Conservation (phyloP, 1,140 invertebrate genomes). For the Subanguina moxae region DNA sequence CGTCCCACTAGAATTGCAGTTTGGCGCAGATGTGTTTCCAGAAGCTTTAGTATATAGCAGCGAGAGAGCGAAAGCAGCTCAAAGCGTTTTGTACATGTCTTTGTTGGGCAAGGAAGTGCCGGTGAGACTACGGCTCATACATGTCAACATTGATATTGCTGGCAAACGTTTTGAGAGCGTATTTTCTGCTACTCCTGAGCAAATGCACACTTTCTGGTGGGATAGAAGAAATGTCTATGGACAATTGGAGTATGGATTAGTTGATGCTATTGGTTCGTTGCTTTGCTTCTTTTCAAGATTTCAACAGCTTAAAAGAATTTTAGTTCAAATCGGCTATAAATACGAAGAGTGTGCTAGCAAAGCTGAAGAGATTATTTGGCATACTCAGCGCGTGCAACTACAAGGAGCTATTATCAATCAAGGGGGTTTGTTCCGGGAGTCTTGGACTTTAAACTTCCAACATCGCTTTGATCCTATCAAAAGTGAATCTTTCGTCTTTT, state of each 20-base stretch:
- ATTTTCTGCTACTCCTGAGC: not conserved
- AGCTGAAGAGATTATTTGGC: not conserved
- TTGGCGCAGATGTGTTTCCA: not conserved
- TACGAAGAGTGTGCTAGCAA: not conserved
- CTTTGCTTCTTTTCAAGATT: not conserved
- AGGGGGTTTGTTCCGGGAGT: not conserved
- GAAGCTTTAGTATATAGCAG: slow-evolving; percentile 8
- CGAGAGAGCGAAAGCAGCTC: not conserved
- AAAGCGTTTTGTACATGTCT: slow-evolving; percentile 6
- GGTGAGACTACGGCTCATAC: not conserved
- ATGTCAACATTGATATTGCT: slow-evolving; percentile 13
- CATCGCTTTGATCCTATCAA: not conserved
- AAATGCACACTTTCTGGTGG: slow-evolving; percentile 20
- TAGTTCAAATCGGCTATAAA: slow-evolving; percentile 9
- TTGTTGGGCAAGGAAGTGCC: slow-evolving; percentile 13
- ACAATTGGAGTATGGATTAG: slow-evolving; percentile 14
- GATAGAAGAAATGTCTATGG: slow-evolving; percentile 22
- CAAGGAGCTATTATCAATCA: not conserved
- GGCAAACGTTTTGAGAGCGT: slow-evolving; percentile 10
- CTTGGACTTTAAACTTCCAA: not conserved
- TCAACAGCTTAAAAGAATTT: not conserved
- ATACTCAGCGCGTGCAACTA: not conserved
- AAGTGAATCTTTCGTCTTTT: not conserved
- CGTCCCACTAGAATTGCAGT: not conserved
- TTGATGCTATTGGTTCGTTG: slow-evolving; percentile 1